Base-by-base conservation (phyloP, 2,888 invertebrate species). In the Hypselothyrea guttata region DNA sequence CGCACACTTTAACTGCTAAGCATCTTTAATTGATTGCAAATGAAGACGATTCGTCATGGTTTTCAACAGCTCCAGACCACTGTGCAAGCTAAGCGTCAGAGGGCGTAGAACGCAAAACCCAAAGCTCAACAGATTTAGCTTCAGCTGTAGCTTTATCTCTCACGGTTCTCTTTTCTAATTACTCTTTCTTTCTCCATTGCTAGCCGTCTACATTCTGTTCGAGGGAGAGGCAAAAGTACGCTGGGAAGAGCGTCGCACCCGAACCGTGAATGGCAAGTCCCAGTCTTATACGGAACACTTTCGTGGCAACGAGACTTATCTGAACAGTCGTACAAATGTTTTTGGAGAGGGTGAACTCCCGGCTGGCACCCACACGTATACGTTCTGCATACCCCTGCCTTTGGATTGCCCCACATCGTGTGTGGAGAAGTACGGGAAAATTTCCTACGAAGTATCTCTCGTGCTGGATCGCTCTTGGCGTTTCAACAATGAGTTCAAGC, bases 401-500 rank as follows among this genome's bases (percentile, higher is more conserved):
- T 34, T 54, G 18, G 87, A 93, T 51, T 90, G 95, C 51, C 95
- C 95, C 5, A 94, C 95, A 0, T 95, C 95, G 0, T 95, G 95
- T 88, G 94, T 93, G 79, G 93, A 94, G 2, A 91, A 93, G 84
- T 91, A 91, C 89, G 95, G 96, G 0, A 92, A 93, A 83, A 92
- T 97, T 28, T 91, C 94, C 16, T 97, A 97, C 86, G 93, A 93
- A 2, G 91, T 95, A 1, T 94, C 94, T 85, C 94, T 94, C 4
- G 93, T 92, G 0, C 89, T 96, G 7, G 95, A 96, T 86, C 86
- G 95, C 7, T 95, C 95, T 8, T 95, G 94, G 94, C 94, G 94
- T 75, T 94, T 94, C 88, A 76, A 87, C 40, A 86, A 86, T 54
- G 63, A 65, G 2, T 87, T 76, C 33, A 73, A 71, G 28, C 75